Percentiles rank a stretch among this genome's conserved stretches.
Evolutionary conservation across 2,113 vertebrate genomes (phyloP).

Genomic region (Thermophis baileyi): DNA sequence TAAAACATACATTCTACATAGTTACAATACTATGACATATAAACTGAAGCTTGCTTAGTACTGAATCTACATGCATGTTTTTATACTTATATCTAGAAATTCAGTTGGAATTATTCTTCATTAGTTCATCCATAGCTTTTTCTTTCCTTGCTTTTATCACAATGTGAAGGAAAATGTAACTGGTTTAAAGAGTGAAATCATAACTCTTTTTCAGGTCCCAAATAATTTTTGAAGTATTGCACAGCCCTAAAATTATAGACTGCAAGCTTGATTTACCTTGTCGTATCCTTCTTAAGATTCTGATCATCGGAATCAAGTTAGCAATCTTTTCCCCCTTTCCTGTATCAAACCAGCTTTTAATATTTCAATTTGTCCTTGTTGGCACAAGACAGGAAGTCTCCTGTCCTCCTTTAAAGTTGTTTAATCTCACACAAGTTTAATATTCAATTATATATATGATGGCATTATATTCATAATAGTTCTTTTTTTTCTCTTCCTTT

Average conservation of each 20-base stretch:
- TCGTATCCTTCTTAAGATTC: not conserved
- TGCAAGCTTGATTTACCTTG: not conserved
- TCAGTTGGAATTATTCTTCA: not conserved
- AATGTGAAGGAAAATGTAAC: not conserved
- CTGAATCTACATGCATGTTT: not conserved
- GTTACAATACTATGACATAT: not conserved
- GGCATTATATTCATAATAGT: not conserved
- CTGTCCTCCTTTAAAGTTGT: not conserved
- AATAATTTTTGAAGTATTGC: not conserved
- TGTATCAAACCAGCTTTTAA: not conserved
- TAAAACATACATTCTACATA: not conserved
- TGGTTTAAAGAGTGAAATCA: not conserved
- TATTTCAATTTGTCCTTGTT: not conserved
- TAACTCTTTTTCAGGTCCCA: not conserved
- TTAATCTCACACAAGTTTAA: not conserved
- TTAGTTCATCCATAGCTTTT: not conserved
- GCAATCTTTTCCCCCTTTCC: not conserved
- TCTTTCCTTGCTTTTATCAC: not conserved
- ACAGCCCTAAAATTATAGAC: not conserved
- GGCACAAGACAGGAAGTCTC: not conserved
- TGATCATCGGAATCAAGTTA: not conserved
- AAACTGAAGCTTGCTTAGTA: not conserved
- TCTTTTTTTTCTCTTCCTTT: slow-evolving; percentile 10
- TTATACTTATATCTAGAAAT: not conserved
- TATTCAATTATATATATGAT: not conserved